Evolutionary conservation across 2,113 vertebrate species (phyloP).

Genomic region (Fregata magnificens): DNA sequence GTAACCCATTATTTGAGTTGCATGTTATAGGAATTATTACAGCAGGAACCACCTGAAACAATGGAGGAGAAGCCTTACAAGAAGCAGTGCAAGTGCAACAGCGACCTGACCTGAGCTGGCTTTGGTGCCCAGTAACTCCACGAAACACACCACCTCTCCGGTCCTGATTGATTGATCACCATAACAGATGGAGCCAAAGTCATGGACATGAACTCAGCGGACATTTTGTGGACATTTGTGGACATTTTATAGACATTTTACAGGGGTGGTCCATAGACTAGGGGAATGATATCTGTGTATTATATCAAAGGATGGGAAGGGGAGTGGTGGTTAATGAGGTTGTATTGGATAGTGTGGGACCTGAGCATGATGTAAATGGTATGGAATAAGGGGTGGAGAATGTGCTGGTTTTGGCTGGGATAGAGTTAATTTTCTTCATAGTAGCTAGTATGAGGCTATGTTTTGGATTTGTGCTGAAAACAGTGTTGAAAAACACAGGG

Average conservation of each 20-base stretch:
- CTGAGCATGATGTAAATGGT: not conserved
- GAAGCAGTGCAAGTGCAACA: too few relatives aligned
- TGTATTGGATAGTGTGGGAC: not conserved
- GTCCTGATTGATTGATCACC: too few relatives aligned
- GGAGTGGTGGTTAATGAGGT: not conserved
- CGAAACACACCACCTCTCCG: too few relatives aligned
- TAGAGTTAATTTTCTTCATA: not conserved
- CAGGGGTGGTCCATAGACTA: not conserved
- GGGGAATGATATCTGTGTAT: not conserved
- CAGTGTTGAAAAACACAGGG: not conserved
- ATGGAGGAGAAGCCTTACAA: too few relatives aligned
- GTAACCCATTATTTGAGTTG: too few relatives aligned
- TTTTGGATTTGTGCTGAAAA: not conserved
- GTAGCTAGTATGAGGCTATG: not conserved
- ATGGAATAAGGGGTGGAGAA: not conserved
- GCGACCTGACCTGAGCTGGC: too few relatives aligned
- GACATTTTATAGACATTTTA: not conserved
- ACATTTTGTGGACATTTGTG: too few relatives aligned
- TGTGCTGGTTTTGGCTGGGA: not conserved
- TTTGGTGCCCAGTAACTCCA: too few relatives aligned
- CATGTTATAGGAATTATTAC: too few relatives aligned
- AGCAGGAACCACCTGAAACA: too few relatives aligned
- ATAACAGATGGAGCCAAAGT: not conserved
- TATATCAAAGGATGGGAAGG: not conserved
- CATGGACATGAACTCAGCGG: not conserved